These are phyloP conservation scores for Dysmachus trigonus DNA, from an alignment of 2,888 invertebrate genomes.

Conservation along the genomic window DNA sequence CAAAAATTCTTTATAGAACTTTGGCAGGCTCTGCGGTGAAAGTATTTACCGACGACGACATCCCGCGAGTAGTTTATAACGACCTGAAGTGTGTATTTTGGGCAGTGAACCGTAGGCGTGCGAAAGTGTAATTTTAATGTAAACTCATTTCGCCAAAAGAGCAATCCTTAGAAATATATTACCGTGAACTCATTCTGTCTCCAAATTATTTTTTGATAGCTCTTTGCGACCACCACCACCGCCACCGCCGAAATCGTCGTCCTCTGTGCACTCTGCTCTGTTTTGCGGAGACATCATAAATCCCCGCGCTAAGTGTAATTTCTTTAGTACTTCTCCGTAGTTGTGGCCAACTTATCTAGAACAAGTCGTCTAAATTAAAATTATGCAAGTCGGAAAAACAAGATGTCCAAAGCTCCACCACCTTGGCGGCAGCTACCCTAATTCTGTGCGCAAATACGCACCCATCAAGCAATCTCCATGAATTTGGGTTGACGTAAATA, in stretches of 20 bases:
- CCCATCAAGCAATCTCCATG: not conserved
- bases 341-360: slow-evolving; percentile 15
- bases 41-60: slow-evolving; percentile 29
- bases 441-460: slow-evolving; percentile 12
- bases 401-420: not conserved
- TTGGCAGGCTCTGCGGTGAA: slow-evolving; percentile 18
- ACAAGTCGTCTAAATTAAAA: slow-evolving; percentile 34
- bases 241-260: not conserved
- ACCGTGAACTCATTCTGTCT: slow-evolving; percentile 36
- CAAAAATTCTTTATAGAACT: slow-evolving; percentile 1
- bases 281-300: not conserved
- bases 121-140: slow-evolving; percentile 28
- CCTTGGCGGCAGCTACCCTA: not conserved
- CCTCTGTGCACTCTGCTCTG: not conserved
- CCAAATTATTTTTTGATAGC: slow-evolving; percentile 33
- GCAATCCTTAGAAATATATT: slow-evolving; percentile 34
- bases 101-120: slow-evolving; percentile 24
- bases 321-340: slow-evolving; percentile 7
- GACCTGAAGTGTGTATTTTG: slow-evolving; percentile 26
- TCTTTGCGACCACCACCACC: not conserved
- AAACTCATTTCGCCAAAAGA: slow-evolving; percentile 14
- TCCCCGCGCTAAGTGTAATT: not conserved
- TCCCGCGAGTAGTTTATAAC: slow-evolving; percentile 27
- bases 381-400: slow-evolving; percentile 11
- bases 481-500: slow-evolving; percentile 4